phyloP scores from a whole-genome alignment of 2,797 vertebrate genomes.

The Galago senegalensis region DNA sequence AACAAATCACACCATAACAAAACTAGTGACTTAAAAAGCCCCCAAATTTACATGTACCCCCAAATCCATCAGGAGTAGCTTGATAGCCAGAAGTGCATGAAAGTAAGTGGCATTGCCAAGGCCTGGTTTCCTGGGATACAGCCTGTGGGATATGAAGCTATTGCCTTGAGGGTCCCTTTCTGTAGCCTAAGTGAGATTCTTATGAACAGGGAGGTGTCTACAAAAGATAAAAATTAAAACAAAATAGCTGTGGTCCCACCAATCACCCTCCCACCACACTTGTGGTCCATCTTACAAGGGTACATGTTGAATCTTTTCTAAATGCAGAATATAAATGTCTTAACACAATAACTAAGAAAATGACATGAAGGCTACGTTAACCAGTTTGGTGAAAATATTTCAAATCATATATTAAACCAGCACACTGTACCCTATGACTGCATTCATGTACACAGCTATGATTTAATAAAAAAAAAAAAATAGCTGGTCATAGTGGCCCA shows the following conservation, averaged over 20 bases:
- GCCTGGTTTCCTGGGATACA: background rate
- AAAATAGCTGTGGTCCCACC: background rate
- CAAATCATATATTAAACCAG: too few relatives aligned
- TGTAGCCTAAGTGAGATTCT: slow-evolving; percentile 1
- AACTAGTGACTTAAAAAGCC: background rate
- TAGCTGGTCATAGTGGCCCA: background rate
- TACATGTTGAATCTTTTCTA: too few relatives aligned
- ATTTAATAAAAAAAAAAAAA: too few relatives aligned
- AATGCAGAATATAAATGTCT: too few relatives aligned
- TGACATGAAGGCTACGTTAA: too few relatives aligned
- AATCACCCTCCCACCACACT: too few relatives aligned
- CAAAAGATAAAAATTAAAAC: background rate
- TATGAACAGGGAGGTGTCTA: background rate
- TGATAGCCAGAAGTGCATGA: background rate
- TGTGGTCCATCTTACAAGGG: too few relatives aligned
- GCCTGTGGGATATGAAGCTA: background rate
- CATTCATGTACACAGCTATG: too few relatives aligned
- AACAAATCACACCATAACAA: background rate
- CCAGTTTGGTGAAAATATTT: too few relatives aligned
- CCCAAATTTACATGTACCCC: background rate
- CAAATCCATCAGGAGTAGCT: background rate
- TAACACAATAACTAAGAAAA: too few relatives aligned
- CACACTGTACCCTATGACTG: too few relatives aligned
- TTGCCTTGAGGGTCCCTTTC: background rate
- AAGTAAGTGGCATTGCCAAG: background rate